Conservation (phyloP, 2,888 invertebrate genomes). For the Chirona hameri region DNA sequence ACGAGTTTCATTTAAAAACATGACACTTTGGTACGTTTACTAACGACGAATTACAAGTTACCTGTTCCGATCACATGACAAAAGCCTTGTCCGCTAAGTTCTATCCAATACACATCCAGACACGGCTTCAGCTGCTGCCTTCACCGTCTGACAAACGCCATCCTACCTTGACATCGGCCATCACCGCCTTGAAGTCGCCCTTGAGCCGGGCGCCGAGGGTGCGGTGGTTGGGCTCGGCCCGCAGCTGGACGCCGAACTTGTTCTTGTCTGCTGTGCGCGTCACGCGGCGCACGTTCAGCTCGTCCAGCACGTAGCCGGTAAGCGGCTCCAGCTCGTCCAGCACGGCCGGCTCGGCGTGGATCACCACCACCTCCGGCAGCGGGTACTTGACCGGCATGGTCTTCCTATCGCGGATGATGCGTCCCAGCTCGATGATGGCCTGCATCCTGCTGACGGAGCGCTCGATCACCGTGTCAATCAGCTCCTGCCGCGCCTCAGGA, state of each 20-base stretch:
- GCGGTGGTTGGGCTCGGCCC: slow-evolving; percentile 94
- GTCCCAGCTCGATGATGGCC: slow-evolving; percentile 86
- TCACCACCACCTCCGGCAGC: slow-evolving; percentile 88
- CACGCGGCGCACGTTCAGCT: slow-evolving; percentile 84
- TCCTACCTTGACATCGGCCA: slow-evolving; percentile 71
- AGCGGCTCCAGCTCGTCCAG: slow-evolving; percentile 74
- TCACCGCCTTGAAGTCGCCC: slow-evolving; percentile 82
- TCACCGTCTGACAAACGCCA: not conserved
- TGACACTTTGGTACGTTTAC: too few species aligned
- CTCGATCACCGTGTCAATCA: slow-evolving; percentile 83
- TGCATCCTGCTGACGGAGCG: slow-evolving; percentile 89
- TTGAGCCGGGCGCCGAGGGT: slow-evolving; percentile 82
- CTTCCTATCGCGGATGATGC: slow-evolving; percentile 86
- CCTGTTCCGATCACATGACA: too few species aligned
- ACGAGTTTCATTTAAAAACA: not conserved
- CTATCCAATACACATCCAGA: too few species aligned
- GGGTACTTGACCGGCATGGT: slow-evolving; percentile 95
- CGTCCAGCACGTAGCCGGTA: slow-evolving; percentile 81
- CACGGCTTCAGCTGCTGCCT: too few species aligned
- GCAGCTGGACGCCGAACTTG: slow-evolving; percentile 82
- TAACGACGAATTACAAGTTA: too few species aligned
- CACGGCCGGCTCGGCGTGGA: slow-evolving; percentile 76
- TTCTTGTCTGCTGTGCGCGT: slow-evolving; percentile 83
- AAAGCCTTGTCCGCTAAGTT: too few species aligned
- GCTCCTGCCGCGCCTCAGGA: slow-evolving; percentile 61